A percentile compares a stretch with the other conserved stretches of the same genome.
Evolutionary conservation across 2,113 vertebrate genomes (phyloP).

Genomic region (Cryptotis parvus): DNA sequence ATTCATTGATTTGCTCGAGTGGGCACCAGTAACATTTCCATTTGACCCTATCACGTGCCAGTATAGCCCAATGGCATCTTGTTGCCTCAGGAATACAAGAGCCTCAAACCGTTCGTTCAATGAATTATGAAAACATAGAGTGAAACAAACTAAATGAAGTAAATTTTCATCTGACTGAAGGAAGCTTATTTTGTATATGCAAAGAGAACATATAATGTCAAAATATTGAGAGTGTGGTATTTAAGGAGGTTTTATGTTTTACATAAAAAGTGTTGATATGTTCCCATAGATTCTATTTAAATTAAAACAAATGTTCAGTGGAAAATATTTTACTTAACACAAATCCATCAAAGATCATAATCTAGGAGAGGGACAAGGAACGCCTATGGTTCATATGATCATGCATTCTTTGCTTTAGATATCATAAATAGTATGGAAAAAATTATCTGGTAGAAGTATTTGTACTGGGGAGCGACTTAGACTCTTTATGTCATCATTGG

Average conservation of each 20-base stretch:
- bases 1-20: too few species aligned
- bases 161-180: neutral
- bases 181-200: neutral
- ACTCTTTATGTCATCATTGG: neutral
- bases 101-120: too few species aligned
- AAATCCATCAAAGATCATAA: neutral
- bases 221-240: neutral
- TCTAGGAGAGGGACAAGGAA: neutral
- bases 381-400: neutral
- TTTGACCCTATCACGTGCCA: too few species aligned
- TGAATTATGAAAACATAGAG: too few species aligned
- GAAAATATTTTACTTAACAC: neutral
- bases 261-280: neutral
- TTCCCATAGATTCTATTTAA: neutral
- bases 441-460: neutral
- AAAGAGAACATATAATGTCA: neutral
- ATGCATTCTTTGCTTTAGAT: constrained; percentile 14
- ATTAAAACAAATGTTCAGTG: neutral
- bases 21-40: too few species aligned
- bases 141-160: neutral
- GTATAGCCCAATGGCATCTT: too few species aligned
- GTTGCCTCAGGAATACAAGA: too few species aligned
- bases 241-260: neutral
- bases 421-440: neutral
- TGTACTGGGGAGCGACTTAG: neutral